Evolutionary conservation across 2,113 vertebrate genomes (phyloP).

Genomic region (Herpetotheres cachinnans): DNA sequence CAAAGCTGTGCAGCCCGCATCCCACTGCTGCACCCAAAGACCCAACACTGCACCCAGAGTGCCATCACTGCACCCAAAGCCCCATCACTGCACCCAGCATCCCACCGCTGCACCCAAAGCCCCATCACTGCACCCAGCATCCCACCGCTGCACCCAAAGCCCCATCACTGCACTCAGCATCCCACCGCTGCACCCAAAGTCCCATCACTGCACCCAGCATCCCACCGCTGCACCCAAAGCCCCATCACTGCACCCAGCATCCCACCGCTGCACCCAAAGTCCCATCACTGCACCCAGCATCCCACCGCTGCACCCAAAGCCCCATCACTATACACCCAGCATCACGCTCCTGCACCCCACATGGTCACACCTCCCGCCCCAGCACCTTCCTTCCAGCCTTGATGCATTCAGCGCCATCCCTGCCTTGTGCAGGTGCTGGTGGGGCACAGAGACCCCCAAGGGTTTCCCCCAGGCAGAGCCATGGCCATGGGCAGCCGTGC

Average conservation of each 20-base stretch:
- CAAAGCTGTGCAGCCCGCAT: not conserved
- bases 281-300: not conserved
- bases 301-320: not conserved
- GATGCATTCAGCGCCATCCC: not conserved
- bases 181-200: fast-evolving
- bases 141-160: fast-evolving
- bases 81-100: not conserved
- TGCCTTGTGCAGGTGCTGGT: not conserved
- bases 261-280: no score
- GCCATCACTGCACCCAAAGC: not conserved
- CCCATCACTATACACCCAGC: not conserved
- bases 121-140: fast-evolving
- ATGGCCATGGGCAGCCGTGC: not conserved
- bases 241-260: fast-evolving
- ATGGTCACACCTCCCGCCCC: not conserved
- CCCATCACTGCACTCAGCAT: fast-evolving
- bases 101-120: no score
- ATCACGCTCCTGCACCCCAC: fast-evolving
- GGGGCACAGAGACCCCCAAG: not conserved
- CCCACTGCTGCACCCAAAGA: not conserved
- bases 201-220: not conserved
- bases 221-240: fast-evolving
- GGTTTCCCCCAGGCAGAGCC: not conserved
- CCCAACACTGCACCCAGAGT: not conserved
- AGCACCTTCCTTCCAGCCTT: not conserved